A percentile compares a stretch with the other conserved stretches of the same genome.
These are phyloP conservation scores for Meteorus colon DNA, from an alignment of 2,888 invertebrate species.

Conservation along the genomic window DNA sequence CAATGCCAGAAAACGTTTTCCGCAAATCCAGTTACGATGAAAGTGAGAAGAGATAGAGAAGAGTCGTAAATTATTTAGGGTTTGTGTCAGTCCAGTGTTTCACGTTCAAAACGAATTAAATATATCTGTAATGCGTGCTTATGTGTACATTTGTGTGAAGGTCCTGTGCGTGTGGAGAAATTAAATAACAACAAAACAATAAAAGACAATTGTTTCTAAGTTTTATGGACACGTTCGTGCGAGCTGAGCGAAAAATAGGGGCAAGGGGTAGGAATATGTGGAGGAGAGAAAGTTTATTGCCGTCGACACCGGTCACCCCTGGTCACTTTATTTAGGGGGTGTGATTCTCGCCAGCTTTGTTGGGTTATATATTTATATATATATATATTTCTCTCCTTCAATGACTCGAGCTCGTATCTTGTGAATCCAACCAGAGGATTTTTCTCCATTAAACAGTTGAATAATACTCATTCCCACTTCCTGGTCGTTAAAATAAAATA, in stretches of 20 bases:
- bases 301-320: slow-evolving; percentile 55
- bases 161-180: slow-evolving; percentile 63
- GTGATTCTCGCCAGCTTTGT: slow-evolving; percentile 52
- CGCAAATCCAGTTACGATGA: slow-evolving; percentile 52
- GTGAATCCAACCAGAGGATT: slow-evolving; percentile 27
- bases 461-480: not conserved
- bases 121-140: slow-evolving; percentile 33
- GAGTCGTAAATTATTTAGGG: slow-evolving; percentile 71
- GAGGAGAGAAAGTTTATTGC: slow-evolving; percentile 63
- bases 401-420: slow-evolving; percentile 34
- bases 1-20: slow-evolving; percentile 48
- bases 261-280: slow-evolving; percentile 42
- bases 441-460: slow-evolving; percentile 8
- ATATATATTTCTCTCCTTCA: slow-evolving; percentile 26
- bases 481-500: not conserved
- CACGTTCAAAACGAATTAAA: slow-evolving; percentile 22
- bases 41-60: slow-evolving; percentile 39
- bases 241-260: slow-evolving; percentile 39
- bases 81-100: slow-evolving; percentile 47
- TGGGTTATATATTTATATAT: slow-evolving; percentile 30
- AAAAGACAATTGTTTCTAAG: slow-evolving; percentile 74
- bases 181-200: slow-evolving; percentile 74
- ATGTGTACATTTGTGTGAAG: slow-evolving; percentile 37
- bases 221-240: slow-evolving; percentile 64
- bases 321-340: slow-evolving; percentile 67